phyloP scores from a whole-genome alignment of 2,797 vertebrate species.

The Steatocranus sp. region DNA sequence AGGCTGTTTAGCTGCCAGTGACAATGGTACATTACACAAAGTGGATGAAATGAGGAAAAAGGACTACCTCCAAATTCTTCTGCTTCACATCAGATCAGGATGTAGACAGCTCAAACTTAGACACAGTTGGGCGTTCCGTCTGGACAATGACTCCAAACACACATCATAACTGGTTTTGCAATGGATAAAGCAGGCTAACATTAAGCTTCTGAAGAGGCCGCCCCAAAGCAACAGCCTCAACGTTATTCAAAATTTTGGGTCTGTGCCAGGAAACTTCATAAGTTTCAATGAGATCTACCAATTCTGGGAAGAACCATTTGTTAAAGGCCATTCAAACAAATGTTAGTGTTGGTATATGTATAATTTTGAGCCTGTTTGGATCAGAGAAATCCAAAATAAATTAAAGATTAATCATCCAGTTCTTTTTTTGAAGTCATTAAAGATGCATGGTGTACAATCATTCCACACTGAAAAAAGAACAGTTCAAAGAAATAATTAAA shows the following conservation, averaged over 20 bases:
- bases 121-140: background rate
- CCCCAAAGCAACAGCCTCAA: background rate
- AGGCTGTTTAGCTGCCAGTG: background rate
- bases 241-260: background rate
- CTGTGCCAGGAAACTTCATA: background rate
- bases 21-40: background rate
- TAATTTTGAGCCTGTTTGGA: background rate
- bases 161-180: background rate
- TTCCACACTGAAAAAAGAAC: background rate
- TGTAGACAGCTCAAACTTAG: background rate
- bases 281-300: background rate
- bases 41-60: background rate
- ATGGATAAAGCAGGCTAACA: background rate
- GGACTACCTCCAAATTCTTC: background rate
- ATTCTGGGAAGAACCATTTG: background rate
- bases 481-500: background rate
- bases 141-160: background rate
- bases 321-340: background rate
- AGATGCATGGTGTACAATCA: background rate
- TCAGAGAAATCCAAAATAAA: background rate
- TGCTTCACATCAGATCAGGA: background rate
- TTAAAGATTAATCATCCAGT: background rate
- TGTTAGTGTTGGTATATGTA: background rate
- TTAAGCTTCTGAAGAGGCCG: background rate
- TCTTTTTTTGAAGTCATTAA: background rate